phyloP scores from a whole-genome alignment of 2,797 vertebrate genomes.

The Etheostoma nigrum region DNA sequence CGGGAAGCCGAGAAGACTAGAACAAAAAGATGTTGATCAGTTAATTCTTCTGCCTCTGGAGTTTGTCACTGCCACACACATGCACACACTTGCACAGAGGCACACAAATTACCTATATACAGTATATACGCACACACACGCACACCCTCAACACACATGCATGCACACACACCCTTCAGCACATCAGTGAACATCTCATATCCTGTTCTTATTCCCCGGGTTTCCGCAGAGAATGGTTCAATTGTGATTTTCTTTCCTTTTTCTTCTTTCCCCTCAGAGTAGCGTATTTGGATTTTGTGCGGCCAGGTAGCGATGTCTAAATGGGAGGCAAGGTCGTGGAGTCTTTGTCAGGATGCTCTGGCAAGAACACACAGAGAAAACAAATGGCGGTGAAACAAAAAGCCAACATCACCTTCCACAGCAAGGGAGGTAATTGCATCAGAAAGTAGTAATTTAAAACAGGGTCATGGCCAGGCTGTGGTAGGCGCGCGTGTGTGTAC shows the following conservation, averaged over 20 bases:
- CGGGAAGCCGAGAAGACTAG: slow-evolving; percentile 2
- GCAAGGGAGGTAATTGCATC: slow-evolving; percentile 67
- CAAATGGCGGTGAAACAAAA: slow-evolving; percentile 69
- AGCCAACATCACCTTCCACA: slow-evolving; percentile 47
- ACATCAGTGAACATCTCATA: slow-evolving; percentile 57
- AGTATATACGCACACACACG: background rate
- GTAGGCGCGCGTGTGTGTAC: background rate
- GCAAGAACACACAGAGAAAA: slow-evolving; percentile 51
- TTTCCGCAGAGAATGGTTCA: slow-evolving; percentile 52
- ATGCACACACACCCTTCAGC: slow-evolving; percentile 6
- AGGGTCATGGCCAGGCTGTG: slow-evolving; percentile 43
- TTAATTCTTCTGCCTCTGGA: background rate
- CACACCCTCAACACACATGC: slow-evolving; percentile 13
- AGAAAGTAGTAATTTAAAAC: slow-evolving; percentile 74
- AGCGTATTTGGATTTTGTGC: slow-evolving; percentile 13
- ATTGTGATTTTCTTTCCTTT: slow-evolving; percentile 8
- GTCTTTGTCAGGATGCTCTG: slow-evolving; percentile 63
- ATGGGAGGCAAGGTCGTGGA: slow-evolving; percentile 63
- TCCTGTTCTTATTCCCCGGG: slow-evolving; percentile 38
- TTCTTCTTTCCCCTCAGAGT: slow-evolving; percentile 8
- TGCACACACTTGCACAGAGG: background rate
- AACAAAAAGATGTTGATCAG: slow-evolving; percentile 20
- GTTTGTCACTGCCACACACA: slow-evolving; percentile 17
- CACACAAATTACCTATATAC: background rate
- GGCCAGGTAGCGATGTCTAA: slow-evolving; percentile 38